Conservation (phyloP, 1,140 invertebrate species). For the Drosophila pseudoananassae region DNA sequence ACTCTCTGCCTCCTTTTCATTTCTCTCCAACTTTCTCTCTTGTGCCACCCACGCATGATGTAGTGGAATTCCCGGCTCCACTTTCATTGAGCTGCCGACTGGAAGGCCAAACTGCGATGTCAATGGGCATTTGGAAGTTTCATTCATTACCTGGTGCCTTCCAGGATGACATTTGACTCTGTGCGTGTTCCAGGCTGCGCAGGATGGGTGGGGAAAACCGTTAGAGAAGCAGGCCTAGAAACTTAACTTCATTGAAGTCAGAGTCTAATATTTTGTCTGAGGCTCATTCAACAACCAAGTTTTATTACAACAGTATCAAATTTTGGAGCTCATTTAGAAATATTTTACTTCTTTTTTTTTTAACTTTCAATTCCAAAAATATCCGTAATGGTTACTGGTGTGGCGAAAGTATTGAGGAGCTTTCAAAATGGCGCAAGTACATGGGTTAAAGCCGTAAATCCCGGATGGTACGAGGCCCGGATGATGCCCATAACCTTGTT, state of each 20-base stretch:
- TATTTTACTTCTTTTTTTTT: not conserved
- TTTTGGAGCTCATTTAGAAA: not conserved
- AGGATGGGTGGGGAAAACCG: constrained; percentile 12
- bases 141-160: constrained; percentile 32
- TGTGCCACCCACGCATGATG: constrained; percentile 13
- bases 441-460: constrained; percentile 57
- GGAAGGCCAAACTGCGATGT: constrained; percentile 13
- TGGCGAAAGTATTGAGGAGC: constrained; percentile 43
- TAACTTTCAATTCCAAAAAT: not conserved
- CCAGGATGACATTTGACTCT: constrained; percentile 11
- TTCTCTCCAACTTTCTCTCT: not conserved
- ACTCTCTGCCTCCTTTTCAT: not conserved
- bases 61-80: constrained; percentile 43
- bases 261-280: not conserved
- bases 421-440: constrained; percentile 5
- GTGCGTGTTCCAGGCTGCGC: constrained; percentile 47
- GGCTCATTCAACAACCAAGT: not conserved
- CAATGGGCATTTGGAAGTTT: constrained; percentile 33
- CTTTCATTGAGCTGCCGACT: constrained; percentile 36
- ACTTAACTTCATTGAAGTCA: not conserved
- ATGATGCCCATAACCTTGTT: constrained; percentile 40
- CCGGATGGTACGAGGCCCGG: constrained; percentile 51
- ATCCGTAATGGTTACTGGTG: constrained; percentile 44
- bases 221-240: constrained; percentile 16
- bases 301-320: not conserved